Conservation (phyloP, 1,140 invertebrate species). For the Ceratina calcarata region DNA sequence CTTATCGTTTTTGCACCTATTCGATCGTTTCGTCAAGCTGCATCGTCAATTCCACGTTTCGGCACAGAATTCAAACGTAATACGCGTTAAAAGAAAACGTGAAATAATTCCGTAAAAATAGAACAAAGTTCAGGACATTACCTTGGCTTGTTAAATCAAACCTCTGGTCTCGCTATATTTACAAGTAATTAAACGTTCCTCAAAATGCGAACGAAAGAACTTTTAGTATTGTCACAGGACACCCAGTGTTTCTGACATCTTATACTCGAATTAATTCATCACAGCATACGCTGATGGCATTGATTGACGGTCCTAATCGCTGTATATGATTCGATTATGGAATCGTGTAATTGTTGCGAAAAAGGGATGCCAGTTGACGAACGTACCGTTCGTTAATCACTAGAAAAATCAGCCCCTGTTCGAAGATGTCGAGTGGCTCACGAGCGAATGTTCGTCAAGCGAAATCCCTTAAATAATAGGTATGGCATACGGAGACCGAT, state of each 20-base stretch:
- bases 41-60: not conserved
- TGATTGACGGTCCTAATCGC: not conserved
- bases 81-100: not conserved
- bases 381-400: not conserved
- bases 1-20: conserved; percentile 21
- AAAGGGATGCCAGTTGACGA: not conserved
- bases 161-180: not conserved
- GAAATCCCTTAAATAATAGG: too few relatives aligned
- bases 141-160: too few relatives aligned
- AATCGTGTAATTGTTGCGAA: too few relatives aligned
- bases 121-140: too few relatives aligned
- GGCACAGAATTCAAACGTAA: not conserved
- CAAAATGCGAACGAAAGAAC: not conserved
- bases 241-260: not conserved
- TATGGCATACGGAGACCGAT: not conserved
- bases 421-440: too few relatives aligned
- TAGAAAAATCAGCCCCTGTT: not conserved
- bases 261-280: conserved; percentile 21
- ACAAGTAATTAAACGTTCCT: not conserved
- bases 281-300: conserved; percentile 10
- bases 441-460: too few relatives aligned
- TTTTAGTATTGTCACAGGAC: conserved; percentile 5
- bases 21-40: conserved; percentile 11
- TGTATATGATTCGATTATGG: not conserved
- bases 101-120: not conserved